Evolutionary conservation across 2,888 invertebrate genomes (phyloP).

Genomic region (Apotomis turbidana): DNA sequence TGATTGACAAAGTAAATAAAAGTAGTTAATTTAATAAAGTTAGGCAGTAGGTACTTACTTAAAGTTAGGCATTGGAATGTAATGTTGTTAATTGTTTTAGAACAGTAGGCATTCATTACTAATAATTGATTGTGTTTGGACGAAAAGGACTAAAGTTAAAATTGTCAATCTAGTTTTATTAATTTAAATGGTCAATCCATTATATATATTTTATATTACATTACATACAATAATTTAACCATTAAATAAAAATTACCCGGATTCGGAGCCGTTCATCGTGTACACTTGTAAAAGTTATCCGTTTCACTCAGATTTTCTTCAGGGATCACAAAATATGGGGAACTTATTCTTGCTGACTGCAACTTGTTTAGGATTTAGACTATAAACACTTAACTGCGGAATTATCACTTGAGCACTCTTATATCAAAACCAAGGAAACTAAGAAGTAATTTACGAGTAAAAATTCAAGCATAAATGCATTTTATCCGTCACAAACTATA

Average conservation of each 20-base stretch:
- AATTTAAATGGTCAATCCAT: not conserved
- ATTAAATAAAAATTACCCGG: slow-evolving; percentile 85
- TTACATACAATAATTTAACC: slow-evolving; percentile 14
- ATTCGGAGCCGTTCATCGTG: slow-evolving; percentile 91
- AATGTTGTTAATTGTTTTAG: too few species aligned
- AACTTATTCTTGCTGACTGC: slow-evolving; percentile 59
- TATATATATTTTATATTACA: not conserved
- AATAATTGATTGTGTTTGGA: too few species aligned
- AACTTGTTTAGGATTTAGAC: slow-evolving; percentile 42
- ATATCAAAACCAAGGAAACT: slow-evolving; percentile 69
- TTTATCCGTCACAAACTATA: slow-evolving; percentile 80
- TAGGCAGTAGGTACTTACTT: too few species aligned
- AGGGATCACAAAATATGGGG: slow-evolving; percentile 58
- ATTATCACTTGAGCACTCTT: slow-evolving; percentile 68
- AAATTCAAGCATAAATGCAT: slow-evolving; percentile 66
- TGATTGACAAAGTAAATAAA: too few species aligned
- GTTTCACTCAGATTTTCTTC: slow-evolving; percentile 56
- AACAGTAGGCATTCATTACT: too few species aligned
- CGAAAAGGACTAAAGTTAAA: too few species aligned
- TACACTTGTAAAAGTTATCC: slow-evolving; percentile 51
- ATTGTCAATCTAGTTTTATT: too few species aligned
- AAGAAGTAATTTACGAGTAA: slow-evolving; percentile 66
- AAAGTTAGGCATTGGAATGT: too few species aligned
- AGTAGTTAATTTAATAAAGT: too few species aligned
- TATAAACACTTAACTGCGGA: slow-evolving; percentile 58